Conservation (phyloP, 2,797 vertebrate species). For the Hypotaenidia philippensis region DNA sequence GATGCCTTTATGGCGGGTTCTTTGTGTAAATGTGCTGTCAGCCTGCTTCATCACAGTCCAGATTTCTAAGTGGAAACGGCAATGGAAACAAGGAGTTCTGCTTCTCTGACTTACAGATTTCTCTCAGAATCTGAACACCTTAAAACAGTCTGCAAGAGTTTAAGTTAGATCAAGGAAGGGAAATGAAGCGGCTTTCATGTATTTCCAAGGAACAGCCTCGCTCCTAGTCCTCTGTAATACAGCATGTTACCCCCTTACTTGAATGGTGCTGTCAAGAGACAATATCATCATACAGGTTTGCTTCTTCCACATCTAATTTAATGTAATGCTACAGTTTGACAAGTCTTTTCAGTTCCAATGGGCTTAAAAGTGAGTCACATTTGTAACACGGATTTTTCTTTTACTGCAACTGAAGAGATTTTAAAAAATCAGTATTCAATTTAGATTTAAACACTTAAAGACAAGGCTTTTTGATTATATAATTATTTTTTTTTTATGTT, state of each 20-base stretch:
- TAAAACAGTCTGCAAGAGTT: not conserved
- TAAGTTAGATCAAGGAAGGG: not conserved
- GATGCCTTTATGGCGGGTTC: not conserved
- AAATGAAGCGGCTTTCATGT: not conserved
- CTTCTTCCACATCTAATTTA: slow-evolving; percentile 57
- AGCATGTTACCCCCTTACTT: not conserved
- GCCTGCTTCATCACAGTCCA: not conserved
- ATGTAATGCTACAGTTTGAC: slow-evolving; percentile 39
- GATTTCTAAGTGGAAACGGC: not conserved
- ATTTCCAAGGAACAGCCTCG: not conserved
- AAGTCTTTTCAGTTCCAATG: not conserved
- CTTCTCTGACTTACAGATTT: not conserved
- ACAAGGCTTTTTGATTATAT: slow-evolving; percentile 22
- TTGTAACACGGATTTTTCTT: slow-evolving; percentile 16
- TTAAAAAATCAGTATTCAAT: slow-evolving; percentile 23
- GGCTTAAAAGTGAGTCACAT: slow-evolving; percentile 38
- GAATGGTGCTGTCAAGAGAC: not conserved
- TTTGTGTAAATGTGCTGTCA: not conserved
- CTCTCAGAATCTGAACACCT: not conserved
- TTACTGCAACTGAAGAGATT: slow-evolving; percentile 1
- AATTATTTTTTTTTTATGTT: not conserved
- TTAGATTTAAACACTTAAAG: slow-evolving; percentile 19
- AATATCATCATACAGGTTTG: not conserved
- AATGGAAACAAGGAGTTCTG: not conserved
- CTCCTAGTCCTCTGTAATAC: not conserved